Base-by-base conservation (phyloP, 1,140 invertebrate species). In the Bombus balteatus region DNA sequence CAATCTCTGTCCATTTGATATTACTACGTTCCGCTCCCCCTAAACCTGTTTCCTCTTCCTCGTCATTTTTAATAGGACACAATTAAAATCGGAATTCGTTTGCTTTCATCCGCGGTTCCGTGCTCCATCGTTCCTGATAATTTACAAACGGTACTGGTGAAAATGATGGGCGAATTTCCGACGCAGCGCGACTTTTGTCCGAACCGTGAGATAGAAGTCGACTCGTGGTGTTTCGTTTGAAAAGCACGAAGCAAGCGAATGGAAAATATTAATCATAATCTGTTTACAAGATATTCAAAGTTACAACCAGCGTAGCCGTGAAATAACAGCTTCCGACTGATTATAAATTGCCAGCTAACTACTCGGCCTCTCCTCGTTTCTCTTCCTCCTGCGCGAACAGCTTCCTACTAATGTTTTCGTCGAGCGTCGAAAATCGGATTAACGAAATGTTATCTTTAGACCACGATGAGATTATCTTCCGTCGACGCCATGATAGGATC, bases 381-480 rank as follows among this genome's bases (percentile, higher is more conserved):
- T 25, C 22, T 25, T 22, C 32, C 65, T 25, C 37, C 13, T 47
- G 4, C n/a, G 62, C n/a, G 5, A 32, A 25, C 22, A 34, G 32
- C 65, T 34, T 34, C 32, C 12, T 28, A 34, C 37, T 37, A 70
- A 57, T 70, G 74, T 57, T 77, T 70, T 78, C 81, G 81, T 22
- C 82, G 82, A 78, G 43, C 82, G 37, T 59, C 34, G 81, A 53
- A 70, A 84, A 78, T 57, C 74, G 43, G 75, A 74, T 84, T 84
- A 84, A 34, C 75, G 82, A 78, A 78, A 84, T 59, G 82, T 84
- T 84, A 78, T 84, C 82, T 78, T 84, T 84, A 57, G 65, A 78
- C 75, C 82, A 66, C 28, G 75, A 78, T 57, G 82, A 68, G 65
- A 84, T 84, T 84, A 68, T 75, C 65, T 25, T 59, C n/a, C 74